Evolutionary conservation across 1,140 invertebrate genomes (phyloP), one percentile per base, ranked within the genome.

Genomic region (Cryptotermes secundus): DNA sequence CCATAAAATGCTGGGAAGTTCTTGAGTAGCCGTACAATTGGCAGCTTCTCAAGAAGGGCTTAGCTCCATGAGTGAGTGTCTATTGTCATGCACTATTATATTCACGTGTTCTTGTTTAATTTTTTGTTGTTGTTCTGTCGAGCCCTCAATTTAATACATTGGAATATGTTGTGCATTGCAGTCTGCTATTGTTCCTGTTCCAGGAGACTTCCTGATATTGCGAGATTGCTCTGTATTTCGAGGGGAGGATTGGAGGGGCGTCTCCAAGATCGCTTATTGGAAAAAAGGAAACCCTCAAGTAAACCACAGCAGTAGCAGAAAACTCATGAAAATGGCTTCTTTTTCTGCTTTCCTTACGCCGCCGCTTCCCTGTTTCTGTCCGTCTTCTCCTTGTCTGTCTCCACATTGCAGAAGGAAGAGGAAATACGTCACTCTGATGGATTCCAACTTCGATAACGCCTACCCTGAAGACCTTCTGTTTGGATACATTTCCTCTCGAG

Each of bases 381-480:
- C 59, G 59, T 72, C 59, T 72, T 72, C 59, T 72, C 31, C 59
- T 72, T 72, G 26, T 72, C 26, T 72, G 59, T 72, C 59, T 72
- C 59, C 59, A 72, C 59, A 72, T 72, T 31, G 59, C 59, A 72
- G 59, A 72, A 72, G 59, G 59, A 72, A 72, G 59, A 72, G n/a
- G 59, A 72, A 72, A 72, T 72, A 72, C 59, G 59, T 72, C 59
- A 72, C 59, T 72, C 59, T 72, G 59, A 72, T 72, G n/a, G 59
- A 72, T 72, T 72, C 59, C 59, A 72, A 72, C 59, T 72, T 72
- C 59, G 59, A 72, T 72, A 72, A 72, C 59, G 26, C n/a, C 59
- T 72, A 72, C 59, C 59, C 26, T 72, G n/a, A 72, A 59, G 53
- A 59, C 19, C 26, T 72, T 72, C 26, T n/a, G 59, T 31, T 31